Conservation (phyloP, 35 echinoderm and acorn worm species). For the Acanthaster planci region DNA sequence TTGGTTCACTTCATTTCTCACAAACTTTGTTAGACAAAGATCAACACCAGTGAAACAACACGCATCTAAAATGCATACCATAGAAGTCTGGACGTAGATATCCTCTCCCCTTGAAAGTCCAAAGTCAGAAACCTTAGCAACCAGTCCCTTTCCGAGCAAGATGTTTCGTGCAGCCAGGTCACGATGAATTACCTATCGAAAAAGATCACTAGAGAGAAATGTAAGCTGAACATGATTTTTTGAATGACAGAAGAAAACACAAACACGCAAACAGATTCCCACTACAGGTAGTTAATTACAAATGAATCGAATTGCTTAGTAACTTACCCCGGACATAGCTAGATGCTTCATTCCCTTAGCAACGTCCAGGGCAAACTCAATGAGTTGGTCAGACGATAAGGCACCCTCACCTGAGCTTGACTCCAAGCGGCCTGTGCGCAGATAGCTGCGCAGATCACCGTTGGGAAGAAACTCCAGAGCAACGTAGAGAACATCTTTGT, state of each 20-base stretch:
- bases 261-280: background rate
- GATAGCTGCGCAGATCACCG: conserved; percentile 26
- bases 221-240: background rate
- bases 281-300: background rate
- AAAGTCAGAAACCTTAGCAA: conserved; percentile 52
- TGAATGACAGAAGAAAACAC: background rate
- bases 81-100: conserved; percentile 53
- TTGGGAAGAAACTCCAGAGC: conserved; percentile 32
- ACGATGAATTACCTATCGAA: conserved; percentile 38
- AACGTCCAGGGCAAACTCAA: conserved; percentile 37
- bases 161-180: conserved; percentile 53
- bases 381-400: conserved; percentile 10
- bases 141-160: conserved; percentile 14
- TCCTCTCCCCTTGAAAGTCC: conserved; percentile 47
- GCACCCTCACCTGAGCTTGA: background rate
- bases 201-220: background rate
- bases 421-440: conserved; percentile 3
- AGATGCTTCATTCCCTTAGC: conserved; percentile 50
- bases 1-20: background rate
- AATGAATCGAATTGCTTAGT: background rate
- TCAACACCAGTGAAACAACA: too few species aligned
- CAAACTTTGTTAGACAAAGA: background rate
- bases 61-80: conserved; percentile 3
- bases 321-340: conserved; percentile 9
- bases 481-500: conserved; percentile 44